These are phyloP conservation scores for Aurelia sp. DNA, from an alignment of 30 jellyfish, hydroid and myxozoan species.

Conservation along the genomic window DNA sequence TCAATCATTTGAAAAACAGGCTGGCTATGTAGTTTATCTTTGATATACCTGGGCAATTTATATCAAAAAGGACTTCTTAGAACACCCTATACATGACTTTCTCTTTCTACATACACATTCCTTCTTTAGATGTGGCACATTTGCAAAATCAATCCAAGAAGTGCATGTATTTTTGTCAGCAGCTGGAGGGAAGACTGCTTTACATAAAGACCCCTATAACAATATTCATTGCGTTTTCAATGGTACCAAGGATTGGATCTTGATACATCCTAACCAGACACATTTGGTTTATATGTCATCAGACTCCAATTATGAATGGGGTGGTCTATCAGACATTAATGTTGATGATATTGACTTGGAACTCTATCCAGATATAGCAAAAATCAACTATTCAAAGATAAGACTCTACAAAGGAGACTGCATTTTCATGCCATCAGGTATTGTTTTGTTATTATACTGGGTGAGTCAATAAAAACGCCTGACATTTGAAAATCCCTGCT, in stretches of 20 bases:
- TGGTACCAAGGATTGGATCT: constrained; percentile 83
- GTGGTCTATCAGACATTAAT: constrained; percentile 66
- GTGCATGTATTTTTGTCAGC: constrained; percentile 76
- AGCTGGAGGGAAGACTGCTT: constrained; percentile 71
- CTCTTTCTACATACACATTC: neutral
- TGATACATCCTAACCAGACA: constrained; percentile 68
- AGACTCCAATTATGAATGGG: constrained; percentile 76
- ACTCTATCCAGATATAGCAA: constrained; percentile 38
- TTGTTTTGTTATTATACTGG: no score
- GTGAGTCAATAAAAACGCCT: no score
- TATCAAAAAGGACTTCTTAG: neutral
- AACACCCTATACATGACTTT: neutral
- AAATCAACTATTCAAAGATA: constrained; percentile 38
- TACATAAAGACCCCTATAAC: constrained; percentile 83
- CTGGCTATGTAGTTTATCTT: no score
- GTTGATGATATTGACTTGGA: constrained; percentile 62
- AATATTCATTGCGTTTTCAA: constrained; percentile 78
- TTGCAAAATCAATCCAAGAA: constrained; percentile 70
- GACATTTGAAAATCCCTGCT: no score
- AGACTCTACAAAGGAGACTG: constrained; percentile 75
- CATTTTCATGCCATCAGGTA: constrained; percentile 87
- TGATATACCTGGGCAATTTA: no score
- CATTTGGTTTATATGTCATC: constrained; percentile 49
- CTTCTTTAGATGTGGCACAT: constrained; percentile 69
- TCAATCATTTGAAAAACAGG: no score